These are phyloP conservation scores for Dolichopus griseipennis DNA, from an alignment of 2,888 invertebrate genomes.

Conservation along the genomic window DNA sequence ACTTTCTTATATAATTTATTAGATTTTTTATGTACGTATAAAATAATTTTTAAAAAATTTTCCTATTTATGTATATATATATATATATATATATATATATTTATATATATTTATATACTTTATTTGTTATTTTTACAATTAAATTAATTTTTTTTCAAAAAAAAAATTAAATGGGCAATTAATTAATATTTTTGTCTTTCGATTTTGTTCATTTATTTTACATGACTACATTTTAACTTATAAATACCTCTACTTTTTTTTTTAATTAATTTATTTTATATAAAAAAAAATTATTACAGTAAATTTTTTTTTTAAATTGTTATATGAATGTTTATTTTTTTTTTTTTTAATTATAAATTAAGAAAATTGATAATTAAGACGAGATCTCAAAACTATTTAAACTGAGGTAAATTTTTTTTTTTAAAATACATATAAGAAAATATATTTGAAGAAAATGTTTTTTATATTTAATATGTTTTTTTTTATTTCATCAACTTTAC, in stretches of 20 bases:
- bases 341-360: neutral
- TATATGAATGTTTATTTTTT: neutral
- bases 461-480: too few species aligned
- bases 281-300: too few species aligned
- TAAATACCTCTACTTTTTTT: neutral
- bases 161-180: neutral
- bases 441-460: too few species aligned
- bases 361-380: neutral
- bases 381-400: neutral
- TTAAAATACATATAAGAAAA: too few species aligned
- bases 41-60: neutral
- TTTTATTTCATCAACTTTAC: too few species aligned
- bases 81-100: neutral
- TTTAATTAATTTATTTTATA: too few species aligned
- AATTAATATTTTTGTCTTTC: neutral
- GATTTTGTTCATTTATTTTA: neutral
- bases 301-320: neutral
- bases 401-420: conserved; percentile 3
- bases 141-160: neutral
- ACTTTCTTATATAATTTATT: neutral
- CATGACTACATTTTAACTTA: neutral
- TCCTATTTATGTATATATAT: neutral
- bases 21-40: neutral
- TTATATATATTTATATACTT: neutral
- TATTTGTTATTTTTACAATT: neutral